These are phyloP conservation scores for Tragelaphus oryx DNA, from an alignment of 2,797 vertebrate species.

Conservation along the genomic window DNA sequence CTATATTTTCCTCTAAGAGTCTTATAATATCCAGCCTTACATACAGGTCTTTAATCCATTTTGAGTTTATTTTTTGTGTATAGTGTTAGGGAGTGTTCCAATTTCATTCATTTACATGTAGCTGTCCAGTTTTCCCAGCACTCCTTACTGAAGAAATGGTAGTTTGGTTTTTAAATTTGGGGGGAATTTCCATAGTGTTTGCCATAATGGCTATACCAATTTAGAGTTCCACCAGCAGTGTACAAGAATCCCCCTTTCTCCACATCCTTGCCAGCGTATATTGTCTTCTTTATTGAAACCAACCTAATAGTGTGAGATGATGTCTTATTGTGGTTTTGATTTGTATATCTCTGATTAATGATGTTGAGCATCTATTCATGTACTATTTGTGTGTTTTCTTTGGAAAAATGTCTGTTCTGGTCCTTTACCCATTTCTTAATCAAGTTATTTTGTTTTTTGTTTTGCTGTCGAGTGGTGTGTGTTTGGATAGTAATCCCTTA, in stretches of 20 bases:
- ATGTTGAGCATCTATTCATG: not conserved
- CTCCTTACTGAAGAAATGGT: not conserved
- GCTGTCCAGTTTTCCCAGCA: not conserved
- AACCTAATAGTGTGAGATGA: not conserved
- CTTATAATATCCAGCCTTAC: not conserved
- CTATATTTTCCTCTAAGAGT: not conserved
- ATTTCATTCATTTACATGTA: not conserved
- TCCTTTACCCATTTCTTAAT: not conserved
- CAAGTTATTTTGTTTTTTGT: not conserved
- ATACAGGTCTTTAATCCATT: not conserved
- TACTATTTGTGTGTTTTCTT: not conserved
- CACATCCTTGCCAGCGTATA: not conserved
- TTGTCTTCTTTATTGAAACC: not conserved
- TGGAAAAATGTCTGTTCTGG: not conserved
- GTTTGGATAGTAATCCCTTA: not conserved
- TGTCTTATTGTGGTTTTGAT: not conserved
- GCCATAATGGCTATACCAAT: not conserved
- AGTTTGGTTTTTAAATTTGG: not conserved
- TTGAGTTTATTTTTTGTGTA: not conserved
- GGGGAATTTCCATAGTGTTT: not conserved
- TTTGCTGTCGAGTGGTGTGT: not conserved
- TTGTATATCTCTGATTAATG: not conserved
- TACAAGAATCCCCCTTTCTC: not conserved
- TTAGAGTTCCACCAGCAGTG: not conserved
- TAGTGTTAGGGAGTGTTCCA: not conserved